A percentile compares a stretch with the other conserved stretches of the same genome.
phyloP scores from a whole-genome alignment of 2,888 invertebrate species.

The Drosophila mulleri region DNA sequence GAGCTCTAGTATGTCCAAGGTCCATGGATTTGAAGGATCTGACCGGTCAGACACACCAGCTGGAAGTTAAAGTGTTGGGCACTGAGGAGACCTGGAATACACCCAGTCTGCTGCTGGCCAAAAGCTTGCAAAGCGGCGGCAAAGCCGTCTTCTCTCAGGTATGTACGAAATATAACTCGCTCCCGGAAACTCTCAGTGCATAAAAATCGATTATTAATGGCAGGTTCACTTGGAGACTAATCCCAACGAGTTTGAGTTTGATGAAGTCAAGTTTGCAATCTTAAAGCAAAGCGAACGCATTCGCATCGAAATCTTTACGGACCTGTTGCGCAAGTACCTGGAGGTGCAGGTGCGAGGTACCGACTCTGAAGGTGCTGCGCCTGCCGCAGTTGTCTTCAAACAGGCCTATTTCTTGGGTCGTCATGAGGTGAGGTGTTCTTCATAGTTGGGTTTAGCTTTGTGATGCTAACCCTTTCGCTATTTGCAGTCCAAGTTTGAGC shows the following conservation, averaged over 20 bases:
- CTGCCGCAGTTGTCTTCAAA: constrained; percentile 86
- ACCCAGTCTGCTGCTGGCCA: constrained; percentile 91
- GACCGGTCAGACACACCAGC: constrained; percentile 87
- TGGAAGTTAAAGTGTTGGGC: constrained; percentile 91
- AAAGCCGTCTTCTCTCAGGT: constrained; percentile 93
- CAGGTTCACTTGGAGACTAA: constrained; percentile 93
- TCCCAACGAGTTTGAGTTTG: constrained; percentile 88
- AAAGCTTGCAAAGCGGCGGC: constrained; percentile 88
- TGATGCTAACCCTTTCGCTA: background rate
- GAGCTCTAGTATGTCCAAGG: constrained; percentile 86
- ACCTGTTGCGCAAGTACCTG: constrained; percentile 90
- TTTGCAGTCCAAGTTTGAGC: constrained; percentile 89
- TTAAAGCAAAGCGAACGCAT: constrained; percentile 88
- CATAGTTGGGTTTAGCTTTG: background rate
- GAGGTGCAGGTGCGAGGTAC: constrained; percentile 78
- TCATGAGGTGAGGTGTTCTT: constrained; percentile 88
- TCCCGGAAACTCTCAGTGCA: background rate
- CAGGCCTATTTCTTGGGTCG: constrained; percentile 90
- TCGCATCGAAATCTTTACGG: constrained; percentile 91
- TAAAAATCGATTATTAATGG: constrained; percentile 16
- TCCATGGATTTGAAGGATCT: constrained; percentile 86
- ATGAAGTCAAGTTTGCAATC: constrained; percentile 87
- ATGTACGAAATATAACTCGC: constrained; percentile 5
- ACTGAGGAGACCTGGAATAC: constrained; percentile 95
- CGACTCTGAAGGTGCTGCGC: background rate